phyloP scores from a whole-genome alignment of 2,888 invertebrate genomes.

The Pachymerium ferrugineum region DNA sequence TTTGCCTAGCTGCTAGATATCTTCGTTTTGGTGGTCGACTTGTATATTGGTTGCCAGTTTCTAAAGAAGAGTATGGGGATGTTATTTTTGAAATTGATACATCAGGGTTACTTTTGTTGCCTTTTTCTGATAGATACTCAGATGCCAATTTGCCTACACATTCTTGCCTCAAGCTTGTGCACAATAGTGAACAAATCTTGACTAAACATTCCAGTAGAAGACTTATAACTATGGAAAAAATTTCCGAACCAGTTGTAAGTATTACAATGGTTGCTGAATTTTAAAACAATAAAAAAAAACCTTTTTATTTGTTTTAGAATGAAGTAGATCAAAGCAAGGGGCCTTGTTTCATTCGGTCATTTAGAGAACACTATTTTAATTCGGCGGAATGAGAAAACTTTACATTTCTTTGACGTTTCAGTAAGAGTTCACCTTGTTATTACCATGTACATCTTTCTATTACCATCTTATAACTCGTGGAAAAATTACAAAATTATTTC shows the following conservation, averaged over 20 bases:
- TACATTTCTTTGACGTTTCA: neutral
- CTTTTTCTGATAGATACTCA: conserved; percentile 52
- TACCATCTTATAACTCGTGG: neutral
- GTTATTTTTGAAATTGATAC: neutral
- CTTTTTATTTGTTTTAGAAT: neutral
- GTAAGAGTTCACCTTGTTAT: neutral
- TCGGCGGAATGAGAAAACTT: neutral
- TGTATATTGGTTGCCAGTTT: conserved; percentile 91
- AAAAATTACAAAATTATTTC: conserved; percentile 14
- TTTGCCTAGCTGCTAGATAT: conserved; percentile 70
- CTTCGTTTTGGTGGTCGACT: conserved; percentile 71
- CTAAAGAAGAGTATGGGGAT: conserved; percentile 43
- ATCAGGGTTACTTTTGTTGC: conserved; percentile 29
- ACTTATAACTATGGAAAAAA: conserved; percentile 79
- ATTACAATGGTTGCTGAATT: neutral
- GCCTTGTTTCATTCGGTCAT: neutral
- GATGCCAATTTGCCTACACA: conserved; percentile 71
- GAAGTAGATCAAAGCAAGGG: neutral
- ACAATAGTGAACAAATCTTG: conserved; percentile 84
- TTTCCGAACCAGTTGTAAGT: conserved; percentile 53
- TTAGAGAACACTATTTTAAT: conserved; percentile 14
- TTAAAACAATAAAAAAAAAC: neutral
- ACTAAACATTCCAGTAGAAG: conserved; percentile 75
- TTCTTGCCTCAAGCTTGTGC: conserved; percentile 66
- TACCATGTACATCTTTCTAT: neutral